A percentile compares a stretch with the other conserved stretches of the same genome.
Conservation (phyloP, 2,797 vertebrate species). For the Rhabdomys pumilio region DNA sequence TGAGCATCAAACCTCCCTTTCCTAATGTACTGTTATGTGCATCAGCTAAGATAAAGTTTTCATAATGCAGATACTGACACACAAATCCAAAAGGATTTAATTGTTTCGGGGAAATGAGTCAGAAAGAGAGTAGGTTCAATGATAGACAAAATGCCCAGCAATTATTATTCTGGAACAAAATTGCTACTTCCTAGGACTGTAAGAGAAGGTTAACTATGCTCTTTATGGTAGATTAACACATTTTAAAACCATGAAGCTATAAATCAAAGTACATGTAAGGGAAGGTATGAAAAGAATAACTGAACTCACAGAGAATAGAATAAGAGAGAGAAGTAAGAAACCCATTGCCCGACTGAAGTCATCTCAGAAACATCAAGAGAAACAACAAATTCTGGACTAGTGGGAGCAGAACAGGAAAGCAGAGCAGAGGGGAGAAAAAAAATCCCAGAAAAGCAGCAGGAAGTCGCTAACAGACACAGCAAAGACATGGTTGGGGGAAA, state of each 20-base stretch:
- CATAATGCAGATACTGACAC: not conserved
- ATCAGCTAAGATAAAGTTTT: not conserved
- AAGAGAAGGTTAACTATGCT: not conserved
- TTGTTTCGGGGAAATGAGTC: not conserved
- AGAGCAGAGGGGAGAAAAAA: not conserved
- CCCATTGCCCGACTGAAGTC: not conserved
- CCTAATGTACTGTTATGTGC: not conserved
- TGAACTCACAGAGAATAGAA: not conserved
- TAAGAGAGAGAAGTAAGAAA: not conserved
- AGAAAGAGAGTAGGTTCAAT: not conserved
- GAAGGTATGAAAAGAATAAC: not conserved
- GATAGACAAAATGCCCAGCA: not conserved
- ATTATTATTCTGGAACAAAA: not conserved
- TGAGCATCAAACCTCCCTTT: not conserved
- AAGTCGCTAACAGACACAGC: not conserved
- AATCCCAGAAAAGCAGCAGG: not conserved
- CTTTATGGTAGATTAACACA: not conserved
- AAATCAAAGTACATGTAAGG: not conserved
- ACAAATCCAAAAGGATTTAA: not conserved
- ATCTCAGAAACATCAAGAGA: not conserved
- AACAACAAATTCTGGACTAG: not conserved
- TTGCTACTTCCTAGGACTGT: not conserved
- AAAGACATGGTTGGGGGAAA: not conserved
- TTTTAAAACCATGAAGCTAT: slow-evolving; percentile 31
- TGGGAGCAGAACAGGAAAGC: not conserved